Conservation (phyloP, 2,888 invertebrate genomes). For the Seira ritae region DNA sequence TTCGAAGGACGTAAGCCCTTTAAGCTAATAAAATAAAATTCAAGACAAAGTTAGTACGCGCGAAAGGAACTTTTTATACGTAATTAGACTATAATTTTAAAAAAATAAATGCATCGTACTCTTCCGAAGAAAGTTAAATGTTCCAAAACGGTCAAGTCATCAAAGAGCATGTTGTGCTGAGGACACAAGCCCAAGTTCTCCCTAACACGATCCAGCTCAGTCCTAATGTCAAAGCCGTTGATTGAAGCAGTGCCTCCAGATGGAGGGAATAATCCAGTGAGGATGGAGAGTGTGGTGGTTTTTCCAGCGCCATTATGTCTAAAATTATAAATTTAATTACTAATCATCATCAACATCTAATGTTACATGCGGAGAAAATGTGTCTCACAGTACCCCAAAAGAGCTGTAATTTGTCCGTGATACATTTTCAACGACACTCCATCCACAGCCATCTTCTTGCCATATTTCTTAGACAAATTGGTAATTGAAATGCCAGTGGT, state of each 20-base stretch:
- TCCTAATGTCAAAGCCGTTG: constrained; percentile 82
- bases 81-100: background rate
- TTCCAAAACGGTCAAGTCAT: constrained; percentile 88
- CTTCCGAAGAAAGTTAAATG: no score
- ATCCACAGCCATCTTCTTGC: constrained; percentile 80
- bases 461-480: constrained; percentile 73
- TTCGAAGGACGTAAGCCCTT: constrained; percentile 78
- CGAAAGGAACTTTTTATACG: no score
- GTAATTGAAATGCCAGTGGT: constrained; percentile 75
- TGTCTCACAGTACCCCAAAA: constrained; percentile 80
- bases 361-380: background rate
- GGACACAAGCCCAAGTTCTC: constrained; percentile 91
- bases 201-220: constrained; percentile 82
- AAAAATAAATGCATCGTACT: constrained; percentile 76
- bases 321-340: background rate
- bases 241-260: constrained; percentile 84
- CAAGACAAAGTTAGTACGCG: background rate
- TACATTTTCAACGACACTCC: constrained; percentile 85
- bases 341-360: background rate
- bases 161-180: constrained; percentile 90
- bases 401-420: constrained; percentile 88
- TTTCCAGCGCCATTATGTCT: constrained; percentile 90
- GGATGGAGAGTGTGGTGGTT: constrained; percentile 84
- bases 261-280: constrained; percentile 80
- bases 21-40: constrained; percentile 79